A percentile compares a stretch with the other conserved stretches of the same genome.
phyloP scores from a whole-genome alignment of 1,140 invertebrate genomes.

The Heliconius melpomene region DNA sequence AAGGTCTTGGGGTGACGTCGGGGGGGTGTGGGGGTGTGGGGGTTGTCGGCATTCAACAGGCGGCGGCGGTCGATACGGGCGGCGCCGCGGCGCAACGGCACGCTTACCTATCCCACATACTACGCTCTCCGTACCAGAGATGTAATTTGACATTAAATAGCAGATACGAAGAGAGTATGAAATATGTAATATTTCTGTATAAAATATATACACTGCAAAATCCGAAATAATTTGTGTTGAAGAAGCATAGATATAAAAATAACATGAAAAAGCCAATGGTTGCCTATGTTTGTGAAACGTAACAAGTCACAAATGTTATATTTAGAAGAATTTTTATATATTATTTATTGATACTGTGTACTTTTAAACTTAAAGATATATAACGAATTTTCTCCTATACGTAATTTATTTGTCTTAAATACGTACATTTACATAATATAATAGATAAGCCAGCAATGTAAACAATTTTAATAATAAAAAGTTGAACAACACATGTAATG shows the following conservation, averaged over 20 bases:
- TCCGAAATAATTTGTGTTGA: not conserved
- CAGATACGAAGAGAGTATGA: not conserved
- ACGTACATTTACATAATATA: not conserved
- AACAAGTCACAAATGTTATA: not conserved
- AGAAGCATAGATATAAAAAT: not conserved
- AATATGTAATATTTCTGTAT: not conserved
- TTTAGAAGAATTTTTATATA: not conserved
- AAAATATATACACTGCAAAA: not conserved
- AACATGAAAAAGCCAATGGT: not conserved
- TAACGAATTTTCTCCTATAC: not conserved
- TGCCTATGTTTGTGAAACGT: not conserved
- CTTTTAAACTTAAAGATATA: not conserved
- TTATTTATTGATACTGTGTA: not conserved
- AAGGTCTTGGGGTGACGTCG: slow-evolving; percentile 59
- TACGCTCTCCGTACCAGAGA: slow-evolving; percentile 35
- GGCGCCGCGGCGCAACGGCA: slow-evolving; percentile 59
- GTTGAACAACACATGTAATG: not conserved
- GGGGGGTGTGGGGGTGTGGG: slow-evolving; percentile 48
- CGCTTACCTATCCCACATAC: slow-evolving; percentile 49
- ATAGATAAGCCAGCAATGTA: not conserved
- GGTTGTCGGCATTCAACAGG: slow-evolving; percentile 76
- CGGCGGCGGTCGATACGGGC: slow-evolving; percentile 74
- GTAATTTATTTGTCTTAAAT: not conserved
- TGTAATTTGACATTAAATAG: not conserved
- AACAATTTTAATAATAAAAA: not conserved